Evolutionary conservation across 1,140 invertebrate genomes (phyloP), one percentile per base, ranked within the genome.

Genomic region (Drosophila prosaltans): DNA sequence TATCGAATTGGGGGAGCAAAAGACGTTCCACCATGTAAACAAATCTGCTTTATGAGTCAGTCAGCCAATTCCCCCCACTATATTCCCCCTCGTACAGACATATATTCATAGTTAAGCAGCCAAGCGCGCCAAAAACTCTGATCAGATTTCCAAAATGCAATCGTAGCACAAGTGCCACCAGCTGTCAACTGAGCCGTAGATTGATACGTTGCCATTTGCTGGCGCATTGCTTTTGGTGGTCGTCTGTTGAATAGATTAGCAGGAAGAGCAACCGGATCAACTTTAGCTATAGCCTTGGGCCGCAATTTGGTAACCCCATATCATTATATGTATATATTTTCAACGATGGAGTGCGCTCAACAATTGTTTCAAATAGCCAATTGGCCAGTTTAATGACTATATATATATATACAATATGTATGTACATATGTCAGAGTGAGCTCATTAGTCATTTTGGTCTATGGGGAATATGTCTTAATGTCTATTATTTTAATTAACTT

Each of bases 401-500:
- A 59, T 59, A 40, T n/a, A 9, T 24, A 8, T 21, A 8, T 48
- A 10, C 3, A 21, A 21, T 45, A 48, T 48, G 39, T 40, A 3
- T 40, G 39, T 40, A 11, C 5, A 11, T 40, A 40, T 40, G 16
- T 16, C 16, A 16, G 16, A 16, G 26, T 24, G 51, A 59, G 21
- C 21, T 39, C 57, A 59, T 59, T 59, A 59, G 57, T 59, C 57
- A 59, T 59, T 59, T 51, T 2, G 6, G n/a, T 32, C 36, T 16
- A 28, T 59, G 16, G 36, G 57, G 36, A 24, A 59, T 40, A 39
- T 40, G 57, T 40, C 36, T 59, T 59, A 59, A 59, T 59, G 32
- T 59, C 66, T 70, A 69, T 72, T 72, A 59, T 51, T 60, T 48
- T 60, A 60, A 45, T 67, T 71, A 69, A 75, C 54, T 32, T 21